Conservation (phyloP, 2,797 vertebrate genomes). For the Mionectes olivaceus region DNA sequence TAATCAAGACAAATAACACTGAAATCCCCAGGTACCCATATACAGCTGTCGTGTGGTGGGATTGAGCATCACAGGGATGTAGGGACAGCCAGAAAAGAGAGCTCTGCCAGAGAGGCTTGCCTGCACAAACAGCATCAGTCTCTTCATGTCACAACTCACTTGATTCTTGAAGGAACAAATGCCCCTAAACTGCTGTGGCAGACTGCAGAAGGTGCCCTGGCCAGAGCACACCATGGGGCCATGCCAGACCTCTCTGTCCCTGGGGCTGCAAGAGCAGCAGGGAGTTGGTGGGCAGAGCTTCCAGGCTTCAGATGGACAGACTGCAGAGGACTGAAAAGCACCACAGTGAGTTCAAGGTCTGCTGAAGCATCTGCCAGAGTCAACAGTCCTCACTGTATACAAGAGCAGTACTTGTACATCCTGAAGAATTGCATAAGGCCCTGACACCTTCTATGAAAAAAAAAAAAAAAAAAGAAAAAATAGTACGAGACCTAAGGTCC, state of each 20-base stretch:
- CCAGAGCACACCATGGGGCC: not conserved
- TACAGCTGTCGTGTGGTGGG: not conserved
- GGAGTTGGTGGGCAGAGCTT: not conserved
- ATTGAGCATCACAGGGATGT: not conserved
- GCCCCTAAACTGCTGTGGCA: not conserved
- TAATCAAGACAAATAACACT: not conserved
- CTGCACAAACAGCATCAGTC: not conserved
- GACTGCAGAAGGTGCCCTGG: not conserved
- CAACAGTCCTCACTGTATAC: not conserved
- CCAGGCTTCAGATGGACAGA: not conserved
- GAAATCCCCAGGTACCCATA: not conserved
- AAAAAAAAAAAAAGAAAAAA: not conserved
- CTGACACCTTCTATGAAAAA: not conserved
- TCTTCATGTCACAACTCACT: not conserved
- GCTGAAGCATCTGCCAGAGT: not conserved
- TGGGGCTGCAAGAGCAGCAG: not conserved
- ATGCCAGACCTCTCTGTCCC: not conserved
- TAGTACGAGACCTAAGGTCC: not conserved
- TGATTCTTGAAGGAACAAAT: not conserved
- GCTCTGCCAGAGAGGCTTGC: not conserved
- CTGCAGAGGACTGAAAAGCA: not conserved
- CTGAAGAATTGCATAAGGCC: not conserved
- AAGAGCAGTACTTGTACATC: not conserved
- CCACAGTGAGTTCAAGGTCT: not conserved
- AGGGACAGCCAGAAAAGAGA: not conserved